Base-by-base conservation (phyloP, 2,797 vertebrate species). In the Artibeus lituratus region DNA sequence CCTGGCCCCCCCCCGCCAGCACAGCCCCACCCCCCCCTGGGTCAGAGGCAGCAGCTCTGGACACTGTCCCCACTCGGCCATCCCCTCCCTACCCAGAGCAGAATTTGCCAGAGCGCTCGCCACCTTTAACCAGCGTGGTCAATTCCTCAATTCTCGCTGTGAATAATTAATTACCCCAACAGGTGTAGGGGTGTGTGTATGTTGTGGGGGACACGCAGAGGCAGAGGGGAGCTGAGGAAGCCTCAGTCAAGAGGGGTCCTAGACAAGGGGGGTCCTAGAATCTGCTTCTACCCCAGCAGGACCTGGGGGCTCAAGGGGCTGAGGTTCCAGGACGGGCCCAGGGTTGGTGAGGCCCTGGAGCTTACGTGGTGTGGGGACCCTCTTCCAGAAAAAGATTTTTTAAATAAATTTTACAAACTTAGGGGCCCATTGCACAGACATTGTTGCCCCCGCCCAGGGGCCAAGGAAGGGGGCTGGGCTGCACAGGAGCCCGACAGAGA, bases 201-300 rank as follows among this genome's bases (percentile, higher is more conserved):
- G 1, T 5, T 29, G n/a, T 4, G 0, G 5, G 5, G 26, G 59
- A 21, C 0, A 1, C 80, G 39, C 49, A 29, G 42, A 21, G 70
- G 9, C 53, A 29, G 35, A 26, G 39, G 77, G 87, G 42, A 29
- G 35, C 21, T 21, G 69, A 86, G 59, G 53, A 21, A 24, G 89
- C 26, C 87, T 51, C 53, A 11, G 69, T 42, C 26, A 19, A n/a
- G 35, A 55, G 51, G 51, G 51, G 19, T 21, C 51, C 7, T 53
- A 53, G 42, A 81, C 29, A 22, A 77, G 55, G 62, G 62, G 32
- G 35, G 62, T 37, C 26, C 35, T 26, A 65, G 57, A 37, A 15
- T n/a, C 49, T 53, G 62, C 42, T 57, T 83, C 32, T 29, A 22
- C 9, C 35, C 29, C n/a, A 22, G 8, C 37, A 53, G 10, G 26